A percentile compares a stretch with the other conserved stretches of the same genome.
These are phyloP conservation scores for Odobenus rosmarus DNA, from an alignment of 2,113 vertebrate species.

Conservation along the genomic window DNA sequence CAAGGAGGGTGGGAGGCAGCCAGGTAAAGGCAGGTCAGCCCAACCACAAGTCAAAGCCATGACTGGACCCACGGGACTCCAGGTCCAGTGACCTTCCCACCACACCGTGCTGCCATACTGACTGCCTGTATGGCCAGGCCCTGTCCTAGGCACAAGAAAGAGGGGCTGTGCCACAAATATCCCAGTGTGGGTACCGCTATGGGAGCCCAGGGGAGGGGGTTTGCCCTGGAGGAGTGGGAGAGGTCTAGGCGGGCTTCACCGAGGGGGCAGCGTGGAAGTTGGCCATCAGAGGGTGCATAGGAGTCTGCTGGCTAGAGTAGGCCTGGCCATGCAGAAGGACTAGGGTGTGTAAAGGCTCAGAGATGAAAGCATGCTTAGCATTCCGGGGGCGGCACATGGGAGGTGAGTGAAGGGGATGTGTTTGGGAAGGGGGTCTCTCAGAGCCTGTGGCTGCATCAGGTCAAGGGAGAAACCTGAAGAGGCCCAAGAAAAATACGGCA, in stretches of 20 bases:
- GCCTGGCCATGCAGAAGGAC: neutral
- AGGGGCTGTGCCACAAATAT: neutral
- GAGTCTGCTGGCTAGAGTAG: neutral
- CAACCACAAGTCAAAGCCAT: neutral
- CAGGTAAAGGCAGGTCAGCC: neutral
- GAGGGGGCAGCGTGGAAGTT: neutral
- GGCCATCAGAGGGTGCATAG: neutral
- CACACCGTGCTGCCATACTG: fast-evolving
- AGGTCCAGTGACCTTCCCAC: neutral
- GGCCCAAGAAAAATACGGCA: neutral
- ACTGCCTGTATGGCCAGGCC: neutral
- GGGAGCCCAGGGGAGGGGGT: neutral
- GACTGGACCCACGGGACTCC: neutral
- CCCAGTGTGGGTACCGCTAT: fast-evolving
- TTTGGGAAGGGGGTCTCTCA: neutral
- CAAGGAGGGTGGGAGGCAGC: neutral
- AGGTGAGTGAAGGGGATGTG: neutral
- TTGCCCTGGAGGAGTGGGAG: neutral
- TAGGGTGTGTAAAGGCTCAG: neutral
- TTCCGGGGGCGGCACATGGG: fast-evolving
- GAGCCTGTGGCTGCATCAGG: neutral
- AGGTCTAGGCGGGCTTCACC: neutral
- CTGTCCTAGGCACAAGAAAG: neutral
- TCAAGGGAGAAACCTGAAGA: neutral
- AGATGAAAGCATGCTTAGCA: neutral